Base-by-base conservation (phyloP, 2,113 vertebrate genomes). In the Forbesichthys agassizii region DNA sequence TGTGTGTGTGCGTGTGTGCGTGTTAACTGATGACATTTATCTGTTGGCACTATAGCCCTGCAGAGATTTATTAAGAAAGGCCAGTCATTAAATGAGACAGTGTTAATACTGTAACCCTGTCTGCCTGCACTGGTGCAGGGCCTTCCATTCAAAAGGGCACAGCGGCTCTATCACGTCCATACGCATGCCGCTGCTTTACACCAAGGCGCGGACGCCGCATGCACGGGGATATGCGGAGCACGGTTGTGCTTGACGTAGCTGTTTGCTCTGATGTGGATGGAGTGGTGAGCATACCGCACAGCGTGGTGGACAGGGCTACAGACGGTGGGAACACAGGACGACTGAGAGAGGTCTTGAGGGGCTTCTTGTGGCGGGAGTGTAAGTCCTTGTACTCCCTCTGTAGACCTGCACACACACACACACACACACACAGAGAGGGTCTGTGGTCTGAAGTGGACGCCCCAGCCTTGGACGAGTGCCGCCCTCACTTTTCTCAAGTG, bases 11-110 rank as follows among this genome's bases (percentile, higher is more conserved):
- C 5, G 47, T 60, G 53, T 77, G 52, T 61, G 63, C 46, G 94
- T 91, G 54, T 47, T 18, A 46, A n/a, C 18, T 62, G 36, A 52
- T 62, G 89, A 91, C 92, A 92, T 91, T 88, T 93, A 91, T 90
- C 85, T 92, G 90, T 90, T 93, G 86, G 85, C 77, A 87, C 85
- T 88, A 42, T 83, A 93, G 93, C 93, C 93, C 46, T 47, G 10
- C 18, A 62, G 62, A 60, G 59, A 52, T 77, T 7, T 60, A 93
- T 94, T 94, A 94, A 90, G 76, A 56, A 86, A 81, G 85, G 89
- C 80, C 75, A 85, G 86, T 90, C 91, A 88, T 92, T 94, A 84
- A 88, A 86, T 88, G 74, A 75, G 73, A 69, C 61, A 71, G 58
- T 71, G 72, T 84, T 82, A 79, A 84, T 83, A 65, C 18, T 75